phyloP scores from a whole-genome alignment of 2,797 vertebrate genomes.

The Bryconaethiops microstoma region DNA sequence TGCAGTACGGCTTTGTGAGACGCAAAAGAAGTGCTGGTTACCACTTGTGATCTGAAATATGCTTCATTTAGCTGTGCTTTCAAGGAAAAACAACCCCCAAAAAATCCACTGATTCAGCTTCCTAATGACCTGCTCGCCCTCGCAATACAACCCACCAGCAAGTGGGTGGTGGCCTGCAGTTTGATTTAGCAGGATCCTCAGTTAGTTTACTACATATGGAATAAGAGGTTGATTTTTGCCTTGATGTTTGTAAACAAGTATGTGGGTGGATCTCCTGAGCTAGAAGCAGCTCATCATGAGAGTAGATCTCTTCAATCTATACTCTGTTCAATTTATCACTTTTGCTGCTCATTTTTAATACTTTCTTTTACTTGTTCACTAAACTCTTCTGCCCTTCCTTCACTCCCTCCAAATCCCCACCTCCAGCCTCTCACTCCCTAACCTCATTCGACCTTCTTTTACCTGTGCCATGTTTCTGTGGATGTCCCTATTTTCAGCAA shows the following conservation, averaged over 20 bases:
- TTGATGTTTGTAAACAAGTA: not conserved
- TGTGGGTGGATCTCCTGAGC: not conserved
- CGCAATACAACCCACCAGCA: not conserved
- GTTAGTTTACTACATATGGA: not conserved
- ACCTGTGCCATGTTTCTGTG: constrained; percentile 10
- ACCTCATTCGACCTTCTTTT: constrained; percentile 3
- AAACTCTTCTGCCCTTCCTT: not conserved
- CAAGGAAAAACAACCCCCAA: too few species aligned
- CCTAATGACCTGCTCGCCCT: not conserved
- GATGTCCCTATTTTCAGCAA: constrained; percentile 70
- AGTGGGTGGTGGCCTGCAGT: too few species aligned
- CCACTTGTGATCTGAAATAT: not conserved
- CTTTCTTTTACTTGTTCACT: not conserved
- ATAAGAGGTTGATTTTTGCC: not conserved
- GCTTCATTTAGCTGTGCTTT: not conserved
- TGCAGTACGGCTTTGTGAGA: not conserved
- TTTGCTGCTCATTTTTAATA: not conserved
- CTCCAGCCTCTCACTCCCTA: constrained; percentile 10
- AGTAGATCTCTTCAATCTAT: not conserved
- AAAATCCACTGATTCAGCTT: not conserved
- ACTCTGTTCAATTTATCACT: not conserved
- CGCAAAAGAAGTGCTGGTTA: not conserved
- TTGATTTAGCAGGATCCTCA: not conserved
- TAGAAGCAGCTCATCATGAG: not conserved
- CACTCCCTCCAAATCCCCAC: not conserved